Percentiles rank a stretch among this genome's conserved stretches.
phyloP scores from a whole-genome alignment of 2,888 invertebrate genomes.

The Leptopterna dolabrata region DNA sequence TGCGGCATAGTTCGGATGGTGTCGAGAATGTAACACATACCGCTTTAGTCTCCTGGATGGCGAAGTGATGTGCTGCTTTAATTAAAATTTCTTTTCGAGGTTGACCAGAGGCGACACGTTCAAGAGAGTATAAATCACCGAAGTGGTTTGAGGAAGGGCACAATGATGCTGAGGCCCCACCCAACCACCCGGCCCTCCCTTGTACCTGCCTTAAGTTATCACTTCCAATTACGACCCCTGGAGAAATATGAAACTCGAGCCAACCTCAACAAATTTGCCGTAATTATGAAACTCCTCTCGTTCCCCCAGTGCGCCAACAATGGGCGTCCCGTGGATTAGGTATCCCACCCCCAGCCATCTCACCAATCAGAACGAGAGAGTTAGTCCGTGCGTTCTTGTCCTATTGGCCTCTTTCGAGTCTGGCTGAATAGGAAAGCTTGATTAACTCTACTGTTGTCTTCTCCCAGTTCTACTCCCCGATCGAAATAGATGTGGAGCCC shows the following conservation, averaged over 20 bases:
- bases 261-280: constrained; percentile 54
- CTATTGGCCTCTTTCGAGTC: not conserved
- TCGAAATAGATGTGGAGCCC: not conserved
- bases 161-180: constrained; percentile 33
- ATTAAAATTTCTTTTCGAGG: constrained; percentile 50
- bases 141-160: constrained; percentile 5
- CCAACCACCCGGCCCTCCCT: not conserved
- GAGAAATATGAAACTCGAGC: constrained; percentile 52
- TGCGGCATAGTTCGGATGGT: not conserved
- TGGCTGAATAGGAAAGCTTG: not conserved
- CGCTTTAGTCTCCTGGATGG: not conserved
- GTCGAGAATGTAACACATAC: not conserved
- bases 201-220: constrained; percentile 43
- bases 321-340: constrained; percentile 48
- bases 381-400: constrained; percentile 6
- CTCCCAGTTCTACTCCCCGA: not conserved
- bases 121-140: constrained; percentile 39
- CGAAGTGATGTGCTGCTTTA: constrained; percentile 35
- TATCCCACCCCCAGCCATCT: not conserved
- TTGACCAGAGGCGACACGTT: constrained; percentile 11
- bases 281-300: constrained; percentile 47
- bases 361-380: not conserved
- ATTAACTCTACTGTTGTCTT: constrained; percentile 3
- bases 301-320: constrained; percentile 22
- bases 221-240: constrained; percentile 44